Conservation (phyloP, 2,888 invertebrate species). For the Cantharis lateralis region DNA sequence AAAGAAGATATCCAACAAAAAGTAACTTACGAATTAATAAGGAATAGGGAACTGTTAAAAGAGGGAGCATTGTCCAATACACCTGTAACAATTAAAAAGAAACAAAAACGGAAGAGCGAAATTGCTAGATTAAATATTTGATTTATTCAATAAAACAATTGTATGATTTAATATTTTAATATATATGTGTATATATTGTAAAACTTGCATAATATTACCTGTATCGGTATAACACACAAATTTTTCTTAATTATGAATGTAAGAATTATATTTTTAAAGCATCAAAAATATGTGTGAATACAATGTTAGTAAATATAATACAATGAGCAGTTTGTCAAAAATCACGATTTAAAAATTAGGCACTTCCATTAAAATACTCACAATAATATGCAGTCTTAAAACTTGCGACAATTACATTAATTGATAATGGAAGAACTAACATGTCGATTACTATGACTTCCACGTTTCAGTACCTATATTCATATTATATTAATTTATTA, state of each 20-base stretch:
- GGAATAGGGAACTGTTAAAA: conserved; percentile 41
- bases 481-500: not conserved
- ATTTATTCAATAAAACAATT: conserved; percentile 6
- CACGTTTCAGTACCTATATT: conserved; percentile 11
- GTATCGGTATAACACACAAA: conserved; percentile 12
- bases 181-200: conserved; percentile 34
- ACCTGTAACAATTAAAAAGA: conserved; percentile 39
- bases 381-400: conserved; percentile 32
- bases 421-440: conserved; percentile 32
- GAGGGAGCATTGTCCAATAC: conserved; percentile 45
- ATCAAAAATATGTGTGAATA: conserved; percentile 39
- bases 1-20: conserved; percentile 41
- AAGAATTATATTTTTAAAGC: conserved; percentile 37
- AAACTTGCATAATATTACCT: conserved; percentile 39
- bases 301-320: conserved; percentile 34
- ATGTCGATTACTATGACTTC: conserved; percentile 15
- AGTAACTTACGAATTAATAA: conserved; percentile 44
- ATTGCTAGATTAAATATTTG: not conserved
- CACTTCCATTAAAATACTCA: conserved; percentile 33
- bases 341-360: conserved; percentile 32
- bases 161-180: conserved; percentile 27
- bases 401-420: conserved; percentile 23
- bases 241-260: not conserved
- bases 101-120: not conserved
- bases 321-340: conserved; percentile 33